These are phyloP conservation scores for Pheucticus melanocephalus DNA, from an alignment of 2,113 vertebrate species.

Conservation along the genomic window DNA sequence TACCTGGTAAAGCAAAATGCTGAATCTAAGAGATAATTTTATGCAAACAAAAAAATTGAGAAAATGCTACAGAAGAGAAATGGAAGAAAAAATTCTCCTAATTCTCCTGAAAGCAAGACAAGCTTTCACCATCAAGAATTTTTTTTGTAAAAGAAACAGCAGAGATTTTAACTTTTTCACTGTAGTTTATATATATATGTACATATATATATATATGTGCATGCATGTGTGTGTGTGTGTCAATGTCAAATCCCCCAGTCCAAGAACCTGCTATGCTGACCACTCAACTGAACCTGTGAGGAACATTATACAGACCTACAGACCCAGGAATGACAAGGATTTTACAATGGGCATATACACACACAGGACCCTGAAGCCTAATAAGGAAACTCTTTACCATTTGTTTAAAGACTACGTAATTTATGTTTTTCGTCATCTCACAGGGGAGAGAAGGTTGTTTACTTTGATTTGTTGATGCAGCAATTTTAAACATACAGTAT, in stretches of 20 bases:
- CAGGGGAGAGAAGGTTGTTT: constrained; percentile 45
- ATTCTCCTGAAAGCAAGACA: background rate
- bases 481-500: constrained; percentile 49
- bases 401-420: constrained; percentile 73
- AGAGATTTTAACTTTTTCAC: background rate
- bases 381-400: constrained; percentile 71
- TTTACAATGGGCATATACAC: constrained; percentile 68
- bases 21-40: background rate
- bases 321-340: constrained; percentile 59
- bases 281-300: constrained; percentile 38
- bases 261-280: constrained; percentile 25
- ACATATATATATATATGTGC: too few relatives aligned
- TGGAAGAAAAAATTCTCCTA: background rate
- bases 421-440: constrained; percentile 70
- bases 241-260: constrained; percentile 5
- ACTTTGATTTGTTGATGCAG: constrained; percentile 70
- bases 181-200: background rate
- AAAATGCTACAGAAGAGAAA: background rate
- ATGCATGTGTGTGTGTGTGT: background rate
- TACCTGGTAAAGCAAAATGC: background rate
- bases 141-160: background rate
- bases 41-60: background rate
- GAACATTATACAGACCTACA: constrained; percentile 65
- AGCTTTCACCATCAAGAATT: background rate
- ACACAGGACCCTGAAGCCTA: constrained; percentile 65